Percentiles rank a stretch among this genome's conserved stretches.
phyloP scores from a whole-genome alignment of 2,113 vertebrate species.

The Periophthalmus modestus region DNA sequence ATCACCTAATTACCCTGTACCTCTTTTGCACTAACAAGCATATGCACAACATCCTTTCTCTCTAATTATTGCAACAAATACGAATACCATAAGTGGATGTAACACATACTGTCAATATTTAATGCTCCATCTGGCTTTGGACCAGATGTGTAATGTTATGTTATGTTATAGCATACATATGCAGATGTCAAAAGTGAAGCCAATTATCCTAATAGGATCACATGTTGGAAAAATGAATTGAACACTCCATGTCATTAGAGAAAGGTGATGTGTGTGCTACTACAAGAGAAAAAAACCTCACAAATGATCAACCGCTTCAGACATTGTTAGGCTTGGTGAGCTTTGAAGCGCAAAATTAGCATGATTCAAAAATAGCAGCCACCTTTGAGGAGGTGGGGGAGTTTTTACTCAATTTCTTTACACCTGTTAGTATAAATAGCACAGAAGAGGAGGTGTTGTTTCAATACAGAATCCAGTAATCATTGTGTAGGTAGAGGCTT shows the following conservation, averaged over 20 bases:
- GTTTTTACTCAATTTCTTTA: slow-evolving; percentile 8
- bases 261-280: not conserved
- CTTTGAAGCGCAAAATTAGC: not conserved
- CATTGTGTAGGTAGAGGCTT: slow-evolving; percentile 1
- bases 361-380: slow-evolving; percentile 4
- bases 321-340: not conserved
- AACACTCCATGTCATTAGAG: slow-evolving; percentile 19
- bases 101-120: slow-evolving; percentile 33
- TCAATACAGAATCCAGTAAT: not conserved
- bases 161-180: slow-evolving; percentile 22
- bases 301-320: slow-evolving; percentile 6
- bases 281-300: slow-evolving; percentile 11
- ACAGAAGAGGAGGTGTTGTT: not conserved
- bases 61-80: slow-evolving; percentile 36
- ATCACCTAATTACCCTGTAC: slow-evolving; percentile 29
- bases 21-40: slow-evolving; percentile 15
- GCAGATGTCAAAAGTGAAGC: slow-evolving; percentile 20
- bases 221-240: slow-evolving; percentile 10
- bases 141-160: slow-evolving; percentile 12
- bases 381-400: slow-evolving; percentile 17
- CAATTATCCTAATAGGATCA: slow-evolving; percentile 25
- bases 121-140: slow-evolving; percentile 33
- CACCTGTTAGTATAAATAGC: not conserved
- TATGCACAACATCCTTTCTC: not conserved
- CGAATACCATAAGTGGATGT: slow-evolving; percentile 12